These are phyloP conservation scores for Ectemnius lituratus DNA, from an alignment of 2,888 invertebrate genomes.

Conservation along the genomic window DNA sequence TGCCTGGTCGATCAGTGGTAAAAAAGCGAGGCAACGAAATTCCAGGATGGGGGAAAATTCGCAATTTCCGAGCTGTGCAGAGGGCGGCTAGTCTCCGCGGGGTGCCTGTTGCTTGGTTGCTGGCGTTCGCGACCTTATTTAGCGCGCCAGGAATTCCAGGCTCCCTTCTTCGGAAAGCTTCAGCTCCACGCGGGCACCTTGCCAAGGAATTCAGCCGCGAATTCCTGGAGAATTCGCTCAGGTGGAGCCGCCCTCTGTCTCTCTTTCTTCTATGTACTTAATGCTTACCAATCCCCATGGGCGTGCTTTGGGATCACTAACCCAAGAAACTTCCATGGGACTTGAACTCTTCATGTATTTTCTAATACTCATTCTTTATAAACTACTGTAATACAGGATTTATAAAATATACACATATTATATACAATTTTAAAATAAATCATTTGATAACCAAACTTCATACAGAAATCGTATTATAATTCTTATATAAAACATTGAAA, in stretches of 20 bases:
- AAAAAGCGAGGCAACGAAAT: constrained; percentile 24
- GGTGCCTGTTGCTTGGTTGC: constrained; percentile 34
- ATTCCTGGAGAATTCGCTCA: constrained; percentile 57
- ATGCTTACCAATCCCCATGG: constrained; percentile 7
- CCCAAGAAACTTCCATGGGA: too few relatives aligned
- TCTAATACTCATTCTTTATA: too few relatives aligned
- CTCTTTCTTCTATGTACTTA: constrained; percentile 43
- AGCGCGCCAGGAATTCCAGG: constrained; percentile 54
- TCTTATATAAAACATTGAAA: too few relatives aligned
- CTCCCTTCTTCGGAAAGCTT: constrained; percentile 31
- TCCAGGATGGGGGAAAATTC: constrained; percentile 43
- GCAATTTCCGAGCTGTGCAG: constrained; percentile 30
- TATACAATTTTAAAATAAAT: too few relatives aligned
- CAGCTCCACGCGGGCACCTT: constrained; percentile 35
- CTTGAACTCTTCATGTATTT: too few relatives aligned
- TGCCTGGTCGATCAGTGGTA: too few relatives aligned
- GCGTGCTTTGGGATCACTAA: too few relatives aligned
- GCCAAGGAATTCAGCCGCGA: constrained; percentile 51
- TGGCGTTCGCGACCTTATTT: constrained; percentile 55
- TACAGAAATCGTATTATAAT: too few relatives aligned
- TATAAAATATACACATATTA: too few relatives aligned
- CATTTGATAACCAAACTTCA: too few relatives aligned
- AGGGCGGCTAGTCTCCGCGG: constrained; percentile 25
- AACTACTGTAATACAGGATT: not conserved
- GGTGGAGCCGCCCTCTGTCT: constrained; percentile 45